Evolutionary conservation across 2,113 vertebrate genomes (phyloP), one percentile per base, ranked within the genome.

Genomic region (Psilopogon haemacephalus): DNA sequence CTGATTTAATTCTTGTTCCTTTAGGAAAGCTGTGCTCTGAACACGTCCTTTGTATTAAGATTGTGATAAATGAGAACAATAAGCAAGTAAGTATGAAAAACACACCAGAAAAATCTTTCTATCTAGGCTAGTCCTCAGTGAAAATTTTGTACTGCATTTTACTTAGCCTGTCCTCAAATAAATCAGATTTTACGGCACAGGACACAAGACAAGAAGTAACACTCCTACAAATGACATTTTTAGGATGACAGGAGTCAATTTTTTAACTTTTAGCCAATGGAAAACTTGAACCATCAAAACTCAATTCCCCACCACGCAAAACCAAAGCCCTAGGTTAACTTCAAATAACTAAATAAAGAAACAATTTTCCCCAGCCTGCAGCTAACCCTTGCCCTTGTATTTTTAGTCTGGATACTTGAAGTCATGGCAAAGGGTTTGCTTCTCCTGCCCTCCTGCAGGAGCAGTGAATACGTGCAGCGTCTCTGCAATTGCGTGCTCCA

Each of bases 261-360:
- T 84, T 84, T 50, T 3, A 76, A 35, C 75, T 94, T 94, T 59
- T 59, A 62, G 75, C 60, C 46, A 71, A 80, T 87, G 18, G 9
- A 84, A 79, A 79, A 28, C n/a, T 87, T 69, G 59, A 92, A 58
- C 48, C 32, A 73, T 83, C 55, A 83, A 67, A 90, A 73, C 1
- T 11, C 5, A 55, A 11, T 76, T 87, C 48, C 17, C 56, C 15
- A 33, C 33, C 24, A 68, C 4, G 37, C 37, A 60, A 92, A 90
- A 87, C 50, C 40, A 55, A 85, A 90, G 84, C 42, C 40, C 32
- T 52, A 52, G 70, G 44, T 50, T 46, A 74, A 75, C 44, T 91
- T 88, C 59, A 89, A 93, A 85, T 8, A 96, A 63, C 59, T 42
- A 54, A 95, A 91, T 48, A 85, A 62, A 85, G 67, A 88, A 88